These are phyloP conservation scores for Hemibagrus wyckioides DNA, from an alignment of 2,113 vertebrate species.

Conservation along the genomic window DNA sequence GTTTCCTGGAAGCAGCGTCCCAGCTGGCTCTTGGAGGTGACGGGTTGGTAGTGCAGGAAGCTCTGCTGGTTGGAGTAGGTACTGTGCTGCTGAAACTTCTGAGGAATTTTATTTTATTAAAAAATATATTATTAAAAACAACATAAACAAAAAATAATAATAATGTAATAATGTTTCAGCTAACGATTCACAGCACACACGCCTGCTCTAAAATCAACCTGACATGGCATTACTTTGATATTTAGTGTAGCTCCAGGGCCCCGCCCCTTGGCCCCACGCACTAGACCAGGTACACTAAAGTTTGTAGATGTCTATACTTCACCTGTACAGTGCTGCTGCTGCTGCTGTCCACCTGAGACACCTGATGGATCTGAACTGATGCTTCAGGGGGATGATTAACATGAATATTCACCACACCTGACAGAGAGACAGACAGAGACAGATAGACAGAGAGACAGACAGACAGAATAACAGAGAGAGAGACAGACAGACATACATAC, in stretches of 20 bases:
- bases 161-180: not conserved
- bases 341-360: conserved; percentile 87
- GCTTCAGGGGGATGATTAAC: conserved; percentile 97
- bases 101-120: conserved; percentile 59
- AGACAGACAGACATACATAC: not conserved
- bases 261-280: not conserved
- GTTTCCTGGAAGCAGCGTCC: conserved; percentile 99
- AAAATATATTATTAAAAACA: not conserved
- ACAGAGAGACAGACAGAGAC: conserved; percentile 45
- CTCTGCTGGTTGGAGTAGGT: conserved; percentile 84
- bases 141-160: not conserved
- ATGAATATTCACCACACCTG: conserved; percentile 92
- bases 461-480: not conserved
- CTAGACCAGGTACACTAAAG: not conserved
- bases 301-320: conserved; percentile 53
- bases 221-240: not conserved
- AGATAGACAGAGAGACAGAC: not conserved
- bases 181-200: not conserved
- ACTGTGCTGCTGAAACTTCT: conserved; percentile 72
- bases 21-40: conserved; percentile 86
- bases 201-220: not conserved
- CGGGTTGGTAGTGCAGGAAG: conserved; percentile 83
- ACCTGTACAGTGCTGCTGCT: conserved; percentile 80
- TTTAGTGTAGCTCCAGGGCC: conserved; percentile 45
- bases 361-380: conserved; percentile 96